Evolutionary conservation across 2,113 vertebrate species (phyloP), one percentile per base, ranked within the genome.

Genomic region (Mola mola): DNA sequence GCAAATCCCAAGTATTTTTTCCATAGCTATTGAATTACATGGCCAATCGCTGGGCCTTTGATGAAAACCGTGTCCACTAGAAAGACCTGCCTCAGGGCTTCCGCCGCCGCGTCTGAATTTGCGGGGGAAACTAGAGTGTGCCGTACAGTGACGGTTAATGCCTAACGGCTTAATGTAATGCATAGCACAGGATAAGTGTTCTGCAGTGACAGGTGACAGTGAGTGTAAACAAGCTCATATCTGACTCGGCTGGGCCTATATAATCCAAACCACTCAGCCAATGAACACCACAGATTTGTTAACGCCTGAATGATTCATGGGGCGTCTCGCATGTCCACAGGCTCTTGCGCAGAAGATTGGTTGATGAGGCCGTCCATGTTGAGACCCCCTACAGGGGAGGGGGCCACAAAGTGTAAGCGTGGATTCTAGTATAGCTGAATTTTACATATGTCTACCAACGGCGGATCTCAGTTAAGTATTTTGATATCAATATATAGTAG

Each of bases 281-380:
- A 90, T 86, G 87, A 86, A 47, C 72, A 73, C 81, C 79, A 81
- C 81, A 88, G 86, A 87, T 90, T 90, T 90, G 81, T 82, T 82
- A 86, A 82, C 84, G 47, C 24, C 66, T 84, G 59, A 82, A 86
- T 86, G 76, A 82, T 90, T 83, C 17, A 90, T 78, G 73, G 71
- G 53, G 74, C 73, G 11, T 75, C 84, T 88, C 79, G 3, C 59
- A 19, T 87, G 34, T 81, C 81, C 58, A 63, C 51, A 71, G 64
- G 57, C 61, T 73, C 71, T 72, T 72, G 46, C 42, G 60, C 67
- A 66, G 72, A 84, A 73, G 75, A 75, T 58, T 60, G 67, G 76
- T 66, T 26, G 66, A 68, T 16, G 65, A 60, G 49, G 47, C 24
- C 1, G 46, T 37, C 10, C 16, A 33, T 66, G 62, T 73, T 21